Evolutionary conservation across 2,888 invertebrate species (phyloP).

Genomic region (Axea sp.): DNA sequence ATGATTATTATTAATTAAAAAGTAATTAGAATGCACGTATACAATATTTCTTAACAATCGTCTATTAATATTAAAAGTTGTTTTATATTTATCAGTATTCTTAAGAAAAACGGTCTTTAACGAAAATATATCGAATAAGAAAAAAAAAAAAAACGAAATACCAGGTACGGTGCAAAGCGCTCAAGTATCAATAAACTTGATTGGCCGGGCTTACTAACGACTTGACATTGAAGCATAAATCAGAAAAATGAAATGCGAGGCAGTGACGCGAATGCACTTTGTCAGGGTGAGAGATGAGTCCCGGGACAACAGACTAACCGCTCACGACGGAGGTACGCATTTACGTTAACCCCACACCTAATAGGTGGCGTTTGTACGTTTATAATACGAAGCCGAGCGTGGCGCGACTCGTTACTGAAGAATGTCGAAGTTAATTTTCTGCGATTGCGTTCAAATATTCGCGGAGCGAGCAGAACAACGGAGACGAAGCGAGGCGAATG

Average conservation of each 20-base stretch:
- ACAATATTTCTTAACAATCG: no score
- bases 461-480: constrained; percentile 6
- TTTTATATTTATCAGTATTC: no score
- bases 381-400: constrained; percentile 37
- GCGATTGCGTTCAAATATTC: constrained; percentile 55
- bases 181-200: constrained; percentile 45
- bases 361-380: constrained; percentile 24
- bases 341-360: constrained; percentile 25
- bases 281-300: constrained; percentile 32
- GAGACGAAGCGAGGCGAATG: neutral
- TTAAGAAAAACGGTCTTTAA: no score
- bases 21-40: no score
- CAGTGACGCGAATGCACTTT: constrained; percentile 33
- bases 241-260: constrained; percentile 47
- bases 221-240: constrained; percentile 45
- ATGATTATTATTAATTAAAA: no score
- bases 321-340: constrained; percentile 12
- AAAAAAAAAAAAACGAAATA: no score
- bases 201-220: constrained; percentile 39
- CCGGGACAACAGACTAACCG: constrained; percentile 4
- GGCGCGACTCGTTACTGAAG: constrained; percentile 43
- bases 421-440: constrained; percentile 58
- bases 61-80: no score
- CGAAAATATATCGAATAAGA: no score
- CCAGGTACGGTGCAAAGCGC: constrained; percentile 14